Evolutionary conservation across 2,888 invertebrate species (phyloP), one percentile per base, ranked within the genome.

Genomic region (Apeira syringaria): DNA sequence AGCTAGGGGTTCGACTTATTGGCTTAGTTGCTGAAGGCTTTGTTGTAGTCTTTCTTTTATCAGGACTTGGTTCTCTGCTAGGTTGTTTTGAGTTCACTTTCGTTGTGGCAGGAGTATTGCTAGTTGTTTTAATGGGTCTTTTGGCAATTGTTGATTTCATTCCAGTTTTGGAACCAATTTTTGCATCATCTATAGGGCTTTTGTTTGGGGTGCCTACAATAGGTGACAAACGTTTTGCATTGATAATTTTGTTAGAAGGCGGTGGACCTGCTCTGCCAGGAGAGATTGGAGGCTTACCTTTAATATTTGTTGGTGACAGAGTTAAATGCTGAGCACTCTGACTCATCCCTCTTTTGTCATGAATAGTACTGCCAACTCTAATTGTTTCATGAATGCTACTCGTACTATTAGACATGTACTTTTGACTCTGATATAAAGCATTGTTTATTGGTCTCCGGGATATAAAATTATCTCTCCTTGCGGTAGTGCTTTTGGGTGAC

Each of bases 201-300:
- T 90, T 90, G 43, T 76, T 90, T 17, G 90, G 90, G 5, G 90
- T 90, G 1, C 90, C 88, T 25, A 88, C 89, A 15, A 90, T 90
- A 2, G 90, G 90, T 5, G 90, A 90, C 1, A 90, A 64, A 31
- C 90, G 69, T 72, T 90, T 90, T 6, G 89, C 60, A 41, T 85
- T 90, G 1, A 90, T 81, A 9, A 74, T 56, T 57, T 72, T 86
- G 29, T 90, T 88, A 0, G 87, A 80, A 25, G 90, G 90, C 0
- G 90, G 90, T 8, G 90, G 90, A 0, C 90, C 90, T 38, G 64
- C 74, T 65, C 76, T 81, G 1, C 84, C 85, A 0, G 90, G 90
- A 22, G 88, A 88, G 35, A 86, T 89, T 7, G 90, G 90, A 28
- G 90, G 90, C 58, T 90, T 90, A 0, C 85, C 80, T 66, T 74